phyloP scores from a whole-genome alignment of 2,113 vertebrate genomes.

The Chlamydotis undulata region DNA sequence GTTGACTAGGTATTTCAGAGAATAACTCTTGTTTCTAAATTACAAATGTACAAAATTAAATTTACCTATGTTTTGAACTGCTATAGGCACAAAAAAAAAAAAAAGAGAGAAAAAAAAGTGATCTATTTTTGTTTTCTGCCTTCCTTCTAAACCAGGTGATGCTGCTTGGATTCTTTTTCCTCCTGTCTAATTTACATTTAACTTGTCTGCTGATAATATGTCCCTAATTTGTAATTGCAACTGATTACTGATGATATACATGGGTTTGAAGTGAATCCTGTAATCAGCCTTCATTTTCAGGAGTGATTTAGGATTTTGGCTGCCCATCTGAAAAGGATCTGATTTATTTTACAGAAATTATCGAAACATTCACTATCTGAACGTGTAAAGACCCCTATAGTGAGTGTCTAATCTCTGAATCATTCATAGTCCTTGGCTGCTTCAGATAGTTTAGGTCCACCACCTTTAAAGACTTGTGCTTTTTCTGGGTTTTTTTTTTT shows the following conservation, averaged over 20 bases:
- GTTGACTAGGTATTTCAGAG: background rate
- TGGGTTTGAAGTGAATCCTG: constrained; percentile 58
- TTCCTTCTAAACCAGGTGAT: constrained; percentile 46
- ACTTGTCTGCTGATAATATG: constrained; percentile 51
- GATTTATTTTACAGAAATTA: constrained; percentile 23
- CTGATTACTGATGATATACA: constrained; percentile 66
- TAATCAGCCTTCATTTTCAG: constrained; percentile 64
- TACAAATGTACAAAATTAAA: background rate
- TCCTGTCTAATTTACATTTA: constrained; percentile 59
- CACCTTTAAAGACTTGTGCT: background rate
- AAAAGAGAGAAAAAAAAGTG: background rate
- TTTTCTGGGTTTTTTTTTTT: background rate
- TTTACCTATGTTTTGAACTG: background rate
- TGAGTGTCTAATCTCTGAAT: background rate
- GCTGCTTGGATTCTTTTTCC: constrained; percentile 11
- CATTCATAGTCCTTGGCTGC: background rate
- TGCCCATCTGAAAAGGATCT: constrained; percentile 31
- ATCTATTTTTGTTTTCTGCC: constrained; percentile 32
- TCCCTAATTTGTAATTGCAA: constrained; percentile 64
- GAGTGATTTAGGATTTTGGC: constrained; percentile 54
- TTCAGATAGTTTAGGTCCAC: background rate
- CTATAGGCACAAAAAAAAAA: background rate
- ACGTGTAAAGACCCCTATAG: background rate
- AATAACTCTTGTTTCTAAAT: background rate
- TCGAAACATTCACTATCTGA: background rate